Evolutionary conservation across 2,888 invertebrate species (phyloP), one percentile per base, ranked within the genome.

Genomic region (Suillia variegata): DNA sequence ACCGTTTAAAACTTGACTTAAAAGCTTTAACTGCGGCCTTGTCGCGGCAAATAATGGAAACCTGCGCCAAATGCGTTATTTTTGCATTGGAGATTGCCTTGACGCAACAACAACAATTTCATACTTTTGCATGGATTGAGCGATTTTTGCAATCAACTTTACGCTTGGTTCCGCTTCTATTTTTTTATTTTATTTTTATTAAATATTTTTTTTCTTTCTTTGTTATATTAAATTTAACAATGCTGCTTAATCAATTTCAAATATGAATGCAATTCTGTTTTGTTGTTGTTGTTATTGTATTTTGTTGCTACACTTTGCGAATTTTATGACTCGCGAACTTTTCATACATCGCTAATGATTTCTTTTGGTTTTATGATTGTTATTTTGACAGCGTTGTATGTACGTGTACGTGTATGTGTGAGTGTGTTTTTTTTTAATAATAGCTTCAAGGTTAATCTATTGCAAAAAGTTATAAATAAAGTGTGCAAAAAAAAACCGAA

Each of bases 361-460:
- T 13, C 3, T 38, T 38, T 38, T 38, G 10, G 10, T 26, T 26
- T 26, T 6, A 26, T 26, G 26, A 10, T 26, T 10, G 26, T 26
- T 26, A 26, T 26, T 26, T 26, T 26, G 26, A 26, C 26, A 26
- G 26, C 26, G 10, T 26, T 26, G n/a, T n/a, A n/a, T n/a, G n/a
- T n/a, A n/a, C n/a, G n/a, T n/a, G n/a, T n/a, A n/a, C n/a, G n/a
- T n/a, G n/a, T n/a, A 8, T 31, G 31, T 31, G 12, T 31, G 31
- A 8, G 31, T 38, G 6, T 38, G 15, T n/a, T 13, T 6, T 13
- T 38, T 45, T 45, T 18, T 18, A 45, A 45, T 45, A 45, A 45
- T 45, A 45, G 17, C 13, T 45, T 45, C 45, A 45, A 45, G 45
- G 45, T 45, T 45, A 45, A 45, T 5, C 45, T 6, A 45, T 45